Percentiles rank a stretch among this genome's conserved stretches.
Evolutionary conservation across 2,113 vertebrate genomes (phyloP).

Genomic region (Oreochromis aureus): DNA sequence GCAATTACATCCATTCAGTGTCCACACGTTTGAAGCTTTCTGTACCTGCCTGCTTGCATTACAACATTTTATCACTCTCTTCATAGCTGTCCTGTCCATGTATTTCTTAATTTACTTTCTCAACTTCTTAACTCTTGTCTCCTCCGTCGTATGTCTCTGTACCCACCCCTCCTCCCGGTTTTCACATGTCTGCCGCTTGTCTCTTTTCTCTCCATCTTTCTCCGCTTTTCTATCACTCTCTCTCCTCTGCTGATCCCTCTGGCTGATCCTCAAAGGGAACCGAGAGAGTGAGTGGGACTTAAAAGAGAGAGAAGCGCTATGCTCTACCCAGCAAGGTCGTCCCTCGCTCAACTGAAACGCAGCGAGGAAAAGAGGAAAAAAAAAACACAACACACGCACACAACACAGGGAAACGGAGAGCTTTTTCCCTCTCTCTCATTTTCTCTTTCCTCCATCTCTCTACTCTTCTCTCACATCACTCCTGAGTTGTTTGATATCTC

Average conservation of each 20-base stretch:
- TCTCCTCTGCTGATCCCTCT: conserved; percentile 68
- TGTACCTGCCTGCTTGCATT: not conserved
- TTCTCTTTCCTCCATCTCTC: conserved; percentile 45
- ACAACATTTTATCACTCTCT: not conserved
- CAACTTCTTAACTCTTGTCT: conserved; percentile 24
- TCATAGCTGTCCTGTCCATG: not conserved
- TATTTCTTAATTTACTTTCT: not conserved
- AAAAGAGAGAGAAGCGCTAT: conserved; percentile 57
- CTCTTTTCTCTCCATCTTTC: conserved; percentile 42
- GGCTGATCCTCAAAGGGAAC: conserved; percentile 72
- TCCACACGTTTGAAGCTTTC: not conserved
- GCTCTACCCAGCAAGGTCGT: conserved; percentile 66
- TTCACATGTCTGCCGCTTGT: conserved; percentile 35
- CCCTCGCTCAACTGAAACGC: conserved; percentile 55
- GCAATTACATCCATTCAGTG: not conserved
- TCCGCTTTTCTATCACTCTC: conserved; percentile 47
- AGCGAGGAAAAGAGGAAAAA: conserved; percentile 22
- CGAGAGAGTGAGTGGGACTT: conserved; percentile 69
- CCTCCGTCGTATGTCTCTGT: not conserved
- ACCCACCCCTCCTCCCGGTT: not conserved
- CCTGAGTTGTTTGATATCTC: conserved; percentile 67
- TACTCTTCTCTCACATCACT: conserved; percentile 53
- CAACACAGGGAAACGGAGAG: conserved; percentile 33
- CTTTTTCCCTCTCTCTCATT: conserved; percentile 42
- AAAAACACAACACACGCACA: not conserved